Conservation (phyloP, 2,797 vertebrate genomes). For the Brotula barbata region DNA sequence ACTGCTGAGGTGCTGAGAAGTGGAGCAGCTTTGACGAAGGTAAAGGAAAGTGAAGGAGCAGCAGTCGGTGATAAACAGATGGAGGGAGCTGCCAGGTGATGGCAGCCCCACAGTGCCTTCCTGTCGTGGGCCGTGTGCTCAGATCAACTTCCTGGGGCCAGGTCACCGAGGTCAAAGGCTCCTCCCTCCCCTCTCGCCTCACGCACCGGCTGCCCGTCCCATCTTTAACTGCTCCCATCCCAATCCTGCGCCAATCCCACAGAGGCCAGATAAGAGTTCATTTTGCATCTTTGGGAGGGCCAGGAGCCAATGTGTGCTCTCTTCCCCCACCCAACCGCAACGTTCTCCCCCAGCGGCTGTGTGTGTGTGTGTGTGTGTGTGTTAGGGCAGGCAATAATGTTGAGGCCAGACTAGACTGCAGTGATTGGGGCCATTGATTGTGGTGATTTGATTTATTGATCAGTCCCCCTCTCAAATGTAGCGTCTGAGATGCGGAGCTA, state of each 20-base stretch:
- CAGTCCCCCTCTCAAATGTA: conserved; percentile 88
- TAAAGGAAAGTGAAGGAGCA: conserved; percentile 40
- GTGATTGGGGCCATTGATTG: conserved; percentile 96
- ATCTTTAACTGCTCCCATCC: conserved; percentile 59
- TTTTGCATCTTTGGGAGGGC: conserved; percentile 70
- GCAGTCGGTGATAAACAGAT: conserved; percentile 73
- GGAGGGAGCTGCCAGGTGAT: conserved; percentile 82
- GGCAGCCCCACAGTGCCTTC: conserved; percentile 77
- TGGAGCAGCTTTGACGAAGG: conserved; percentile 26
- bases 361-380: conserved; percentile 14
- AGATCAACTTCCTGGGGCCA: conserved; percentile 40
- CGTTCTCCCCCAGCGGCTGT: conserved; percentile 28
- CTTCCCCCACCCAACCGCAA: conserved; percentile 23
- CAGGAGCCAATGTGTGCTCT: conserved; percentile 49
- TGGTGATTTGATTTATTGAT: conserved; percentile 99
- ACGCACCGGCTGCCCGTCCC: conserved; percentile 12
- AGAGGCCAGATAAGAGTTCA: conserved; percentile 67
- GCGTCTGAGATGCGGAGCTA: conserved; percentile 91
- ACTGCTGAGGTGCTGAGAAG: conserved; percentile 28
- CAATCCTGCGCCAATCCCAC: conserved; percentile 43
- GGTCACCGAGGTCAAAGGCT: conserved; percentile 87
- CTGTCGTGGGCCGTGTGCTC: conserved; percentile 82
- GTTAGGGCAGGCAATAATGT: conserved; percentile 93
- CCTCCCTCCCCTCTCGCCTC: conserved; percentile 76
- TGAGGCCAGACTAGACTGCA: conserved; percentile 93